Percentiles rank a stretch among this genome's conserved stretches.
phyloP scores from a whole-genome alignment of 2,888 invertebrate genomes.

The Lepetodrilus schrolli region DNA sequence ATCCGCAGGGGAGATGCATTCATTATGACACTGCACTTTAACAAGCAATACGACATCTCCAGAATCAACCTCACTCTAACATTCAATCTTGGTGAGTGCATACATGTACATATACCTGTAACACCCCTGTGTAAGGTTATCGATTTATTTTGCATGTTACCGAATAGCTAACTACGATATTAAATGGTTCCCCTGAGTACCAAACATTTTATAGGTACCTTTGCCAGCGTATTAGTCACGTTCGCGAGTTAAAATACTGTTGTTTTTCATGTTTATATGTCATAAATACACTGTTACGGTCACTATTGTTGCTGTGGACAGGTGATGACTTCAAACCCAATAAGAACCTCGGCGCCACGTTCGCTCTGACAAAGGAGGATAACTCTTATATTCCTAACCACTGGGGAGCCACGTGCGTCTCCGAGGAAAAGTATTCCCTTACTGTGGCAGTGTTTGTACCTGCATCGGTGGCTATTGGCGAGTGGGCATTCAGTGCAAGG shows the following conservation, averaged over 20 bases:
- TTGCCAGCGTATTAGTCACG: too few species aligned
- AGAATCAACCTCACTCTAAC: constrained; percentile 37
- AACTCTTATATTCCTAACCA: constrained; percentile 31
- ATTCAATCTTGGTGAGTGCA: constrained; percentile 39
- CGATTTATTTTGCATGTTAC: too few species aligned
- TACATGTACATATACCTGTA: too few species aligned
- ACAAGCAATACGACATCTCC: constrained; percentile 32
- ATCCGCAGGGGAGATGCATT: constrained; percentile 72
- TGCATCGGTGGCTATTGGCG: constrained; percentile 47
- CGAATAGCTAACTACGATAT: too few species aligned
- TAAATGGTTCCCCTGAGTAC: too few species aligned
- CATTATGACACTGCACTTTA: constrained; percentile 39
- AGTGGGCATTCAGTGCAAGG: constrained; percentile 51
- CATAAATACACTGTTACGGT: too few species aligned
- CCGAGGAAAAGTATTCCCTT: constrained; percentile 25
- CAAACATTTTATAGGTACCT: too few species aligned
- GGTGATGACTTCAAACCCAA: constrained; percentile 11
- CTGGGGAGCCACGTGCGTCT: constrained; percentile 50
- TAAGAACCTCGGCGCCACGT: constrained; percentile 28
- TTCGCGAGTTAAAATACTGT: too few species aligned
- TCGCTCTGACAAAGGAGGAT: constrained; percentile 35
- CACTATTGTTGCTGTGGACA: constrained; percentile 36
- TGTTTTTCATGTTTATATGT: too few species aligned
- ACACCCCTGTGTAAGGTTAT: too few species aligned
- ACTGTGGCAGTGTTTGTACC: constrained; percentile 44